A percentile compares a stretch with the other conserved stretches of the same genome.
Evolutionary conservation across 2,888 invertebrate species (phyloP).

Genomic region (Tenodera sinensis): DNA sequence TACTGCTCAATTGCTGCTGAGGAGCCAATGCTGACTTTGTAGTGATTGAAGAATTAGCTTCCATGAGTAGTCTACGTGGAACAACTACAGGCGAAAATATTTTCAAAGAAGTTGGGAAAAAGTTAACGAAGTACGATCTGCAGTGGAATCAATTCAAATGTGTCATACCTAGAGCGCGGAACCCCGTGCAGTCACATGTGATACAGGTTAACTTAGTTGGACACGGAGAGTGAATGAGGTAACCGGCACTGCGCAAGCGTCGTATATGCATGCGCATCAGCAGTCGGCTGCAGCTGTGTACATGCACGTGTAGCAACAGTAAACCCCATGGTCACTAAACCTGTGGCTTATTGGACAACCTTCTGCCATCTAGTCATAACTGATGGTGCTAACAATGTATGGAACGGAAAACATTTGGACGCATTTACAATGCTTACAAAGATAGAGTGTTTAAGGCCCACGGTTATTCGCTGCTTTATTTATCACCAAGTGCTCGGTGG

Average conservation of each 20-base stretch:
- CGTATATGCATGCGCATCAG: no score
- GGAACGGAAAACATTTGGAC: conserved; percentile 35
- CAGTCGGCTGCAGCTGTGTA: no score
- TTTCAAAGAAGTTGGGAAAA: conserved; percentile 33
- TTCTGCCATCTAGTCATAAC: no score
- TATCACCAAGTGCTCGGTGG: conserved; percentile 29
- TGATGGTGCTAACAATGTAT: conserved; percentile 37
- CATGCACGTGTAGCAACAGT: no score
- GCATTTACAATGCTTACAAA: conserved; percentile 37
- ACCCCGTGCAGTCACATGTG: no score
- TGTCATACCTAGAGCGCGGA: no score
- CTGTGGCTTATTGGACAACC: no score
- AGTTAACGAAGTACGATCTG: conserved; percentile 31
- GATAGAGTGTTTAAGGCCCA: conserved; percentile 37
- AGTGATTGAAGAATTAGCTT: not conserved
- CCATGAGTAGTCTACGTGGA: not conserved
- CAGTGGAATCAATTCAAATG: conserved; percentile 34
- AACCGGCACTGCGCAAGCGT: no score
- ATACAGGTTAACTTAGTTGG: no score
- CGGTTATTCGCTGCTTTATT: conserved; percentile 39
- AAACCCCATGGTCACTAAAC: no score
- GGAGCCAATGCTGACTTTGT: conserved; percentile 2
- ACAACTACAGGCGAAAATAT: conserved; percentile 20
- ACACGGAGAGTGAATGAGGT: no score
- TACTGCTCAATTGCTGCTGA: not conserved